Evolutionary conservation across 2,888 invertebrate genomes (phyloP), one percentile per base, ranked within the genome.

Genomic region (Oligia strigilis): DNA sequence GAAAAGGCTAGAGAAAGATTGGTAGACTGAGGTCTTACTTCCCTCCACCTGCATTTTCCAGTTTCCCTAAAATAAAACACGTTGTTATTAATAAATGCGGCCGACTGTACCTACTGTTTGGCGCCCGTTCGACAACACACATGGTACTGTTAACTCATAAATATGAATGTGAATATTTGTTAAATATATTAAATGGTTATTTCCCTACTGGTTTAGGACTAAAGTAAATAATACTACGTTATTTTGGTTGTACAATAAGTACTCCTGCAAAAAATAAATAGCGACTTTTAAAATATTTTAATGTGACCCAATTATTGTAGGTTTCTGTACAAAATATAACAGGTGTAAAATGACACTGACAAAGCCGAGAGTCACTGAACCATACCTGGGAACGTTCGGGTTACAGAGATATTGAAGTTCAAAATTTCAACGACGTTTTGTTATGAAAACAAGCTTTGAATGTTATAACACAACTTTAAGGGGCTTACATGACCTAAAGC

Each of bases 101-200:
- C 13, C 6, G 79, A 87, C 74, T 87, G 87, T 29, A 29, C 29
- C 29, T 88, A 89, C 89, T 40, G 36, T 55, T 65, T 69, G 81
- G 84, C 72, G 84, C 72, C 77, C 36, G 72, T 81, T 70, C 72
- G 76, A 80, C 81, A 86, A 78, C 83, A 70, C 29, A 77, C 72
- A 80, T 75, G n/a, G n/a, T n/a, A n/a, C n/a, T n/a, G 62, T 65
- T 55, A 77, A 62, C 71, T 83, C 75, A 87, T 87, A 87, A 87
- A 87, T 89, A 89, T 83, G 77, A 71, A 83, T 87, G 72, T 40
- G 66, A 79, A 84, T 88, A 84, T 81, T 87, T 87, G 87, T 87
- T 83, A 86, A 88, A 87, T 87, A 84, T 85, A 87, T 87, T 74
- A 72, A 77, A 87, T 77, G 80, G 80, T 77, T 87, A 87, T 85